These are phyloP conservation scores for Tenualosa thibaudeaui DNA, from an alignment of 2,797 vertebrate species.

Conservation along the genomic window DNA sequence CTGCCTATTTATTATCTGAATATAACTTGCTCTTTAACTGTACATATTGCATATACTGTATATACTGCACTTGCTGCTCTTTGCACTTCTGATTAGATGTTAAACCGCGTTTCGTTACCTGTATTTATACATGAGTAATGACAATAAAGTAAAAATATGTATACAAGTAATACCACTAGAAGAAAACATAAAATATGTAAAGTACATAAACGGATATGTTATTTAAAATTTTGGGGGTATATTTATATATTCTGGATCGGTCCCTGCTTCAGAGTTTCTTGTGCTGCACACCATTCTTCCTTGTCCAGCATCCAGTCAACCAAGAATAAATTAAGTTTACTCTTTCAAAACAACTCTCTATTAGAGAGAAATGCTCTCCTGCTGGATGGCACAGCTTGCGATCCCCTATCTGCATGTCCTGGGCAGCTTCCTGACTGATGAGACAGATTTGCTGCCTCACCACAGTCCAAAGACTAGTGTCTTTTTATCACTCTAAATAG, in stretches of 20 bases:
- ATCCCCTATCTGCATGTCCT: background rate
- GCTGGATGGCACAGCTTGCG: background rate
- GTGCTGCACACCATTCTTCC: background rate
- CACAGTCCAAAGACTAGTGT: background rate
- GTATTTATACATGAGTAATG: too few species aligned
- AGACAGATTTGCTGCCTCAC: background rate
- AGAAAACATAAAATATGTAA: too few species aligned
- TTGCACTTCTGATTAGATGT: too few species aligned
- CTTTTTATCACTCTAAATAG: background rate
- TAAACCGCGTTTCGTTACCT: too few species aligned
- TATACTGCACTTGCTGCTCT: too few species aligned
- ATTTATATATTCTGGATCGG: background rate
- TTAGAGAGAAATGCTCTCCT: background rate
- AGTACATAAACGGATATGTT: too few species aligned
- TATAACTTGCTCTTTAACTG: too few species aligned
- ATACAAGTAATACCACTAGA: too few species aligned
- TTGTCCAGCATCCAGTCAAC: background rate
- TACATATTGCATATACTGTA: too few species aligned
- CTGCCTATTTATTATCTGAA: too few species aligned
- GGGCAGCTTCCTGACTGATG: background rate
- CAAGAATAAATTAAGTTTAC: background rate
- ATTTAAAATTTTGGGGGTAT: too few species aligned
- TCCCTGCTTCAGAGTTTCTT: background rate
- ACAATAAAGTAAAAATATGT: too few species aligned
- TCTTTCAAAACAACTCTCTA: background rate